These are phyloP conservation scores for Pituophis catenifer DNA, from an alignment of 2,113 vertebrate genomes.

Conservation along the genomic window DNA sequence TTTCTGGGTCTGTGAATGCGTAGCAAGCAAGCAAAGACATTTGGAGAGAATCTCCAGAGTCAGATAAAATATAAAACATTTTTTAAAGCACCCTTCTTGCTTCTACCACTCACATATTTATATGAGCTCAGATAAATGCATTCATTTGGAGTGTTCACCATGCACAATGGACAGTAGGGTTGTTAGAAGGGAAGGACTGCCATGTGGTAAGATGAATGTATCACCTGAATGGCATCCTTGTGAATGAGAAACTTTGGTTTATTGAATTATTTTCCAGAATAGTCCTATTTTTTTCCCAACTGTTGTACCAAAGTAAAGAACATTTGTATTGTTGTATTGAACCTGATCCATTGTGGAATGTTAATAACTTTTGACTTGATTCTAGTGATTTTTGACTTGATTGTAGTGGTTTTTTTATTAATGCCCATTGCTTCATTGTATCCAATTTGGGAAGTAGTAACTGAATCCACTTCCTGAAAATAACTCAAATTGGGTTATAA, in stretches of 20 bases:
- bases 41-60: constrained; percentile 57
- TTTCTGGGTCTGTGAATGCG: constrained; percentile 45
- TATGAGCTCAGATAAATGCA: not conserved
- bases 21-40: constrained; percentile 50
- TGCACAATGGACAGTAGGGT: not conserved
- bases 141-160: not conserved
- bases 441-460: not conserved
- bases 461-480: not conserved
- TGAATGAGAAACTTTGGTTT: constrained; percentile 32
- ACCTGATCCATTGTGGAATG: not conserved
- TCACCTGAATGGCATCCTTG: constrained; percentile 31
- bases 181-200: not conserved
- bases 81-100: constrained; percentile 43
- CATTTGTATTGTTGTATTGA: not conserved
- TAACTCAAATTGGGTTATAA: not conserved
- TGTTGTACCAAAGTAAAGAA: not conserved
- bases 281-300: not conserved
- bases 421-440: not conserved
- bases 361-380: not conserved
- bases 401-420: not conserved
- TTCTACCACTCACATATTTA: constrained; percentile 45
- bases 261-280: not conserved
- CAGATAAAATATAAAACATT: constrained; percentile 48
- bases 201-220: not conserved
- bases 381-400: not conserved